A percentile compares a stretch with the other conserved stretches of the same genome.
These are phyloP conservation scores for Acrobasis suavella DNA, from an alignment of 2,888 invertebrate species.

Conservation along the genomic window DNA sequence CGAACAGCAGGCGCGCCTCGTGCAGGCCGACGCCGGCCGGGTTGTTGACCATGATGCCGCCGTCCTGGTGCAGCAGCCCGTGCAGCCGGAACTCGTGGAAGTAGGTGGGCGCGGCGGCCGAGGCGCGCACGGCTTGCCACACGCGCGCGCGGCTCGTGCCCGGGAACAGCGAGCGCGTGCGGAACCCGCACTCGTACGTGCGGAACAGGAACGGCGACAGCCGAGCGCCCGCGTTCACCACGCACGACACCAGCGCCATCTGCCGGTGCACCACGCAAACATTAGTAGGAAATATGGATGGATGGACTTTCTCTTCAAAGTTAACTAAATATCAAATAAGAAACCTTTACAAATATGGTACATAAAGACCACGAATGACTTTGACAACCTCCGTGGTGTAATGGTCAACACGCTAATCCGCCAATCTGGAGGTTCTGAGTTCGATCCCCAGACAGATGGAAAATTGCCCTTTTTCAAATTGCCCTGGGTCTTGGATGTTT, in stretches of 20 bases:
- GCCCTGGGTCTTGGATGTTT: too few relatives aligned
- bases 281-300: too few relatives aligned
- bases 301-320: too few relatives aligned
- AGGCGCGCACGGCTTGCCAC: constrained; percentile 94
- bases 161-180: constrained; percentile 86
- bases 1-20: constrained; percentile 93
- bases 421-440: too few relatives aligned
- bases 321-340: too few relatives aligned
- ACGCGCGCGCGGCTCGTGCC: constrained; percentile 87
- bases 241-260: constrained; percentile 90
- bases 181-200: constrained; percentile 89
- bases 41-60: constrained; percentile 93
- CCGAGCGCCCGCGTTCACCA: constrained; percentile 86
- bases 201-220: constrained; percentile 92
- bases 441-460: too few relatives aligned
- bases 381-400: too few relatives aligned
- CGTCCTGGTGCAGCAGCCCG: constrained; percentile 89
- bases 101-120: constrained; percentile 95
- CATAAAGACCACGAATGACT: too few relatives aligned
- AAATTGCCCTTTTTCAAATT: too few relatives aligned
- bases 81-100: constrained; percentile 91
- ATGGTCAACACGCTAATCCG: too few relatives aligned
- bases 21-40: constrained; percentile 94
- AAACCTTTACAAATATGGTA: too few relatives aligned
- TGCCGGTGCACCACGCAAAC: constrained; percentile 47